phyloP scores from a whole-genome alignment of 2,888 invertebrate species.

The Apodemia duryi region DNA sequence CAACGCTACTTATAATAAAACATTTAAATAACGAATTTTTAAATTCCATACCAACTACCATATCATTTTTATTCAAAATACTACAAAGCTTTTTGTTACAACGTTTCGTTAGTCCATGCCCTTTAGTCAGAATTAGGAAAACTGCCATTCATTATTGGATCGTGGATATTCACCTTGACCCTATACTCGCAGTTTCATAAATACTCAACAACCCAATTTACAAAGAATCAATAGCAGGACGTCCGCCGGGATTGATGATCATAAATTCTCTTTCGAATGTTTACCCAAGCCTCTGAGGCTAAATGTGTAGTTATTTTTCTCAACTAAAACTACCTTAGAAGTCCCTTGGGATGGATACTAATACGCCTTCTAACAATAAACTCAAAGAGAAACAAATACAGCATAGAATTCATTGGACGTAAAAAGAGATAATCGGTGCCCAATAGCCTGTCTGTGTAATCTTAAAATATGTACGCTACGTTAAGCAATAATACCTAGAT shows the following conservation, averaged over 20 bases:
- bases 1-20: no score
- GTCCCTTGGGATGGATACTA: background rate
- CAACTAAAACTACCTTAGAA: background rate
- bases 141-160: background rate
- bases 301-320: background rate
- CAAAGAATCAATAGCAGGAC: background rate
- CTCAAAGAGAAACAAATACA: background rate
- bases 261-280: constrained; percentile 7
- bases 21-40: no score
- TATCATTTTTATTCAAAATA: no score
- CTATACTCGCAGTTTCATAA: background rate
- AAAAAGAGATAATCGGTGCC: background rate
- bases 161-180: background rate
- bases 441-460: background rate
- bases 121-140: background rate
- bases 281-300: background rate
- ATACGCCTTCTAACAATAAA: background rate
- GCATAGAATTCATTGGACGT: background rate
- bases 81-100: no score
- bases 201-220: background rate
- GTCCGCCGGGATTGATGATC: constrained; percentile 4
- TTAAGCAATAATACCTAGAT: background rate
- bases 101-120: no score
- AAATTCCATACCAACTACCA: no score
- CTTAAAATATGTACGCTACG: background rate